Base-by-base conservation (phyloP, 2,888 invertebrate genomes). In the Lomographa bimaculata region DNA sequence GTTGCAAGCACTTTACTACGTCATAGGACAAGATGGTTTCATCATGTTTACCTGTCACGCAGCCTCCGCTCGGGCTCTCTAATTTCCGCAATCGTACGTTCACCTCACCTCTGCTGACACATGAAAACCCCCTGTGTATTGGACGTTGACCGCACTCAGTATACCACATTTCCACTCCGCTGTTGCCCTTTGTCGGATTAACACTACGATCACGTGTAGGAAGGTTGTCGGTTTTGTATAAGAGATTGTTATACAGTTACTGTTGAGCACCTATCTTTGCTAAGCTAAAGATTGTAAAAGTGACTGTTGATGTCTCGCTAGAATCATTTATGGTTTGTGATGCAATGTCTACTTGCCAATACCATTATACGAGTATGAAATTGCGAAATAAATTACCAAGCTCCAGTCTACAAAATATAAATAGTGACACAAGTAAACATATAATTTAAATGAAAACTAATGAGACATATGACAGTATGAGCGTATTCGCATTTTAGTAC, bases 61-160 rank as follows among this genome's bases (percentile, higher is more conserved):
- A 80, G 71, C 80, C 81, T 79, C 71, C 64, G 50, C 54, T n/a
- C n/a, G n/a, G n/a, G n/a, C n/a, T 52, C 60, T 47, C 38, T 64
- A 57, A 63, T 73, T 85, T 84, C 85, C 84, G 83, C 75, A 74
- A 75, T 73, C 78, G 83, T 77, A 51, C 84, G 56, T 82, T 87
- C 79, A 84, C 79, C 84, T 87, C 79, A 84, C 79, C 84, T 83
- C 59, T 67, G 63, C 57, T 64, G 41, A 58, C 50, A 57, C 46
- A 47, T 60, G 45, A 54, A 46, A 60, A 46, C 57, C 10, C 53
- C 56, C 60, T 57, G 56, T 61, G 44, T 50, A 42, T 28, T 43
- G 39, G 32, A 46, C 43, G 36, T 40, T 32, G 30, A 23, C 8
- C 42, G 26, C 9, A 26, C 11, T 21, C 24, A 14, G 3, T 3